phyloP scores from a whole-genome alignment of 2,797 vertebrate species.

The Avahi laniger region DNA sequence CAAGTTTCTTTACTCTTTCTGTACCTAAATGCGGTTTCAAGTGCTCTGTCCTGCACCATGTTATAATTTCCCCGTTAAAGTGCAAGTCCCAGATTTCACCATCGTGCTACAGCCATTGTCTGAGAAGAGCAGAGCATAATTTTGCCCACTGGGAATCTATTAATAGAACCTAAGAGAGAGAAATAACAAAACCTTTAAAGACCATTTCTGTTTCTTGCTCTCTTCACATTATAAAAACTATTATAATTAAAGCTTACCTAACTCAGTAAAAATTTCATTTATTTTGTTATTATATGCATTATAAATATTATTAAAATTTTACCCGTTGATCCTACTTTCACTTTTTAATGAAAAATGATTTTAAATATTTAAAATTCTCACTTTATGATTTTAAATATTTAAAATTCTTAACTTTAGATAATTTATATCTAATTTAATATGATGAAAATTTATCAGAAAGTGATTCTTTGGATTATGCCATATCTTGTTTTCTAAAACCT shows the following conservation, averaged over 20 bases:
- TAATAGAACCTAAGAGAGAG: constrained; percentile 6
- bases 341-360: neutral
- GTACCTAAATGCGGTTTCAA: constrained; percentile 21
- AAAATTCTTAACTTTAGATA: neutral
- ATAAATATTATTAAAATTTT: neutral
- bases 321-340: neutral
- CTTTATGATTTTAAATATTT: neutral
- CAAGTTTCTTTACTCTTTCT: neutral
- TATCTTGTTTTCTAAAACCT: neutral
- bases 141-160: neutral
- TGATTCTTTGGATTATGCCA: neutral
- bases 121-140: neutral
- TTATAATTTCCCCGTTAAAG: constrained; percentile 38
- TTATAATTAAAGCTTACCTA: constrained; percentile 1
- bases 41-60: neutral
- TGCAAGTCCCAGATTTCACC: constrained; percentile 9
- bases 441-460: neutral
- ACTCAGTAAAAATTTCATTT: neutral
- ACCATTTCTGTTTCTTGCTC: neutral
- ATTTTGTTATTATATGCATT: neutral
- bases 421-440: neutral
- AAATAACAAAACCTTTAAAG: neutral
- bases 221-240: neutral
- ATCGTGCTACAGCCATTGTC: neutral
- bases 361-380: neutral